Conservation (phyloP, 2,113 vertebrate species). For the Phainopepla nitens region DNA sequence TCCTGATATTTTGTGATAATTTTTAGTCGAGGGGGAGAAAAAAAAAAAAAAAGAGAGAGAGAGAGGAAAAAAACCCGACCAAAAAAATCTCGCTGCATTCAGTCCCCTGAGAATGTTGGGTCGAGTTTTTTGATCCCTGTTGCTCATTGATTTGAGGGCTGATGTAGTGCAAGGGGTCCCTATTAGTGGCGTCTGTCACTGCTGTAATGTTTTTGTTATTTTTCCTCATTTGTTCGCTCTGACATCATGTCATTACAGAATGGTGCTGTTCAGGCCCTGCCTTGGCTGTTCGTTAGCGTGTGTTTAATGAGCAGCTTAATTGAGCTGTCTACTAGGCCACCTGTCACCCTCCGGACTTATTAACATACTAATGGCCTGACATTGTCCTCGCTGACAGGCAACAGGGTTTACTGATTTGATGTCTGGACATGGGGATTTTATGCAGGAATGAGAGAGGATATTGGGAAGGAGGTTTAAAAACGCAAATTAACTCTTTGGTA, state of each 20-base stretch:
- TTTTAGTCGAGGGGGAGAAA: constrained; percentile 13
- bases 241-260: constrained; percentile 98
- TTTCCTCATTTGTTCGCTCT: constrained; percentile 94
- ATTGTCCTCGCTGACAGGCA: constrained; percentile 98
- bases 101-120: constrained; percentile 83
- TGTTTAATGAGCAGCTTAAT: constrained; percentile 99
- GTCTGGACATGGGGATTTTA: constrained; percentile 86
- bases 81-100: constrained; percentile 74
- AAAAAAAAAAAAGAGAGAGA: not conserved
- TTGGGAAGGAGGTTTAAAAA: constrained; percentile 78
- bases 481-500: constrained; percentile 83
- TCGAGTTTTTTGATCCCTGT: constrained; percentile 85
- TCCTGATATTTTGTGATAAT: constrained; percentile 62
- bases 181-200: constrained; percentile 95
- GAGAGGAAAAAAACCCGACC: constrained; percentile 58
- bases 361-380: constrained; percentile 99
- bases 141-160: constrained; percentile 85
- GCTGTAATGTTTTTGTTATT: constrained; percentile 89
- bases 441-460: constrained; percentile 79
- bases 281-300: constrained; percentile 97
- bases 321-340: constrained; percentile 99
- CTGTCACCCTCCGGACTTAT: constrained; percentile 98
- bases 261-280: constrained; percentile 89
- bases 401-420: constrained; percentile 85
- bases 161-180: constrained; percentile 82